Evolutionary conservation across 2,888 invertebrate genomes (phyloP).

Genomic region (Luffia ferchaultella): DNA sequence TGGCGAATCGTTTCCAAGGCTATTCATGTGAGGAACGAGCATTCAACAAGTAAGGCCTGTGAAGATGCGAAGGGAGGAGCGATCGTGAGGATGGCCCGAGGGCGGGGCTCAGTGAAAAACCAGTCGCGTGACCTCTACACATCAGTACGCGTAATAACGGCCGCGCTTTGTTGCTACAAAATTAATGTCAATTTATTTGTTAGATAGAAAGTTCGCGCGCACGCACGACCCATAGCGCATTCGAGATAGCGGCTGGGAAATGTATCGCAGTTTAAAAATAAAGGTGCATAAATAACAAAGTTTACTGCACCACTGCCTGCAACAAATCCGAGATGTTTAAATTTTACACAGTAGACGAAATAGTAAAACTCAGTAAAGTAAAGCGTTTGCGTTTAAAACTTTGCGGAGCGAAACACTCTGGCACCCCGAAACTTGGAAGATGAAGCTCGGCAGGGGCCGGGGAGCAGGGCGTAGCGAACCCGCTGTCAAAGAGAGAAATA

Average conservation of each 20-base stretch:
- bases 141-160: constrained; percentile 41
- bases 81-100: constrained; percentile 12
- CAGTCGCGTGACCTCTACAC: constrained; percentile 45
- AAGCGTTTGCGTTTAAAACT: constrained; percentile 56
- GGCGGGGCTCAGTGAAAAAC: constrained; percentile 27
- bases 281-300: constrained; percentile 16
- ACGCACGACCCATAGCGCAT: not conserved
- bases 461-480: constrained; percentile 27
- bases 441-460: constrained; percentile 25
- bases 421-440: constrained; percentile 49
- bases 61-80: constrained; percentile 58
- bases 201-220: not conserved
- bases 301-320: constrained; percentile 31
- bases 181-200: not conserved
- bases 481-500: constrained; percentile 57
- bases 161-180: constrained; percentile 20
- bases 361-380: constrained; percentile 55
- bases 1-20: constrained; percentile 38
- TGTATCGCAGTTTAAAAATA: not conserved
- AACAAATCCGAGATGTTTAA: constrained; percentile 35
- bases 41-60: constrained; percentile 48
- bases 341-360: constrained; percentile 39
- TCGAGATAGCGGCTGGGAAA: not conserved
- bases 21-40: constrained; percentile 39
- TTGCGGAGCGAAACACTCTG: constrained; percentile 39